phyloP scores from a whole-genome alignment of 2,113 vertebrate species.

The Marmota flaviventris region DNA sequence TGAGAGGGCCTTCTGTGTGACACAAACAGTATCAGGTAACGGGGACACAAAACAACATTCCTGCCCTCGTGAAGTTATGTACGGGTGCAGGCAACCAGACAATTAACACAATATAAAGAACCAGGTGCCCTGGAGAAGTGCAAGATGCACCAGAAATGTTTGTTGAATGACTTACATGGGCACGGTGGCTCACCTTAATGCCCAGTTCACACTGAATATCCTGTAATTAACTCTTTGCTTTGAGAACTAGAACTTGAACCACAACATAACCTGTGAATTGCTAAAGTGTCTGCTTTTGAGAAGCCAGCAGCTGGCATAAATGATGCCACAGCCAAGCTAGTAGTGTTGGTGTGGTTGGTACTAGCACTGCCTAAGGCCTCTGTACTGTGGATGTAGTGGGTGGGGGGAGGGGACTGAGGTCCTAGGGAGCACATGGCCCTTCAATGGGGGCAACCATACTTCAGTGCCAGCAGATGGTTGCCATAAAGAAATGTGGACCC shows the following conservation, averaged over 20 bases:
- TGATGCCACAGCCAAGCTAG: neutral
- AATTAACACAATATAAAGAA: fast-evolving
- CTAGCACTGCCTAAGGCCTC: neutral
- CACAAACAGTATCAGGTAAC: neutral
- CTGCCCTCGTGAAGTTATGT: too few species aligned
- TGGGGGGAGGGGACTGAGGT: too few species aligned
- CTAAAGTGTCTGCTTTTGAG: neutral
- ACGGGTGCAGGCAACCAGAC: neutral
- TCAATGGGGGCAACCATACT: too few species aligned
- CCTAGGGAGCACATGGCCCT: neutral
- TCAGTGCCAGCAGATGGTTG: fast-evolving
- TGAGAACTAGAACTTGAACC: neutral
- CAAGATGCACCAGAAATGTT: neutral
- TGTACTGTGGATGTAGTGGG: fast-evolving
- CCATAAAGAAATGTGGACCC: fast-evolving
- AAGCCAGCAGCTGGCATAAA: neutral
- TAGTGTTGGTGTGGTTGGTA: neutral
- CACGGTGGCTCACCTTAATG: neutral
- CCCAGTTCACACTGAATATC: neutral
- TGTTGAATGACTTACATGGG: neutral
- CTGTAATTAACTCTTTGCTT: neutral
- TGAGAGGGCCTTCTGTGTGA: neutral
- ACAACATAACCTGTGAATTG: neutral
- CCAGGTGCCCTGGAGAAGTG: neutral
- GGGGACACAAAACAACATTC: neutral